Conservation (phyloP, 2,888 invertebrate genomes). For the Conomelus anceps region DNA sequence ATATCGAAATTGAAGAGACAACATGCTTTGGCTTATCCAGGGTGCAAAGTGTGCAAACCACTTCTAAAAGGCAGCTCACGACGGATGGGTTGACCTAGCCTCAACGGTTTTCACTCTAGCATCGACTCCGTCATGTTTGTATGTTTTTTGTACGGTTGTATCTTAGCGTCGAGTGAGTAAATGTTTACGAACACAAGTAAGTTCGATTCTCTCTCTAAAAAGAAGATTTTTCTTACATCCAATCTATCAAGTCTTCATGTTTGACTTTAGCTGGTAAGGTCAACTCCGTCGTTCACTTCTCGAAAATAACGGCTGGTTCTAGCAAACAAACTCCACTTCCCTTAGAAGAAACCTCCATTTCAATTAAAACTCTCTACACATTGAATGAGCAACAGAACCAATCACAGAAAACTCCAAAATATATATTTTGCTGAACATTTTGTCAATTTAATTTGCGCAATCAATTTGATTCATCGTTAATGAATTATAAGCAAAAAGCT, state of each 20-base stretch:
- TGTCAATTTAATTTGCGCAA: no score
- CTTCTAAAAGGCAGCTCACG: background rate
- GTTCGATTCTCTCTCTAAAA: background rate
- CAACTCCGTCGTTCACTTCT: background rate
- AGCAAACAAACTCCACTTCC: background rate
- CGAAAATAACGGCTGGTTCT: background rate
- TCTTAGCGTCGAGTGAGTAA: background rate
- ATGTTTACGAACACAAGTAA: background rate
- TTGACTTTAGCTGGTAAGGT: background rate
- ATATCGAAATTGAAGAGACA: background rate
- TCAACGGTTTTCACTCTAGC: background rate
- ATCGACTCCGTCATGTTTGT: background rate
- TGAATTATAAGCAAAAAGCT: no score
- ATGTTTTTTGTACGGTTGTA: background rate
- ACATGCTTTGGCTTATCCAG: background rate
- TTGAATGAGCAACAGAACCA: background rate
- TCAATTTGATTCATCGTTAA: no score
- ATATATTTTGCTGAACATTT: no score
- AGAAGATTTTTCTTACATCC: background rate
- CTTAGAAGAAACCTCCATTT: background rate
- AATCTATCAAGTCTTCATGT: background rate
- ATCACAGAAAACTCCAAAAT: no score
- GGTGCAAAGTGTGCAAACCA: background rate
- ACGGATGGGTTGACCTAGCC: background rate
- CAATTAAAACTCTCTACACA: background rate